A percentile compares a stretch with the other conserved stretches of the same genome.
phyloP scores from a whole-genome alignment of 2,113 vertebrate genomes.

The Callipepla californica region DNA sequence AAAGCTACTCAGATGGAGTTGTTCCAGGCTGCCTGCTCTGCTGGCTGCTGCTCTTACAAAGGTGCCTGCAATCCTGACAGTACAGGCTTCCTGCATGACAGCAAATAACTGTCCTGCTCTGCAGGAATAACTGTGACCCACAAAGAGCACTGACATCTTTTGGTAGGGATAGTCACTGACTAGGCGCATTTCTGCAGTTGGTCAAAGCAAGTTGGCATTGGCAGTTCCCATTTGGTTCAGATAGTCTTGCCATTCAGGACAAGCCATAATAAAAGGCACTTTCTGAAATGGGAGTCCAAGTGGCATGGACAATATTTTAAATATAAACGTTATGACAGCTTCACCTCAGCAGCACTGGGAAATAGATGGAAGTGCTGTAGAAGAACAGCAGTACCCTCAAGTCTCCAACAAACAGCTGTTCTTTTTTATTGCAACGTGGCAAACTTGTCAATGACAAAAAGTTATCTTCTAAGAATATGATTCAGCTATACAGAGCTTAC shows the following conservation, averaged over 20 bases:
- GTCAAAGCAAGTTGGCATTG: neutral
- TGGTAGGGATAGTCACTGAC: neutral
- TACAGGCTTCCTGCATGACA: neutral
- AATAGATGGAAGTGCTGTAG: neutral
- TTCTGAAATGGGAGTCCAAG: neutral
- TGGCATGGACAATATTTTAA: neutral
- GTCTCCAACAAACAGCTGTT: neutral
- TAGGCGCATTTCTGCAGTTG: neutral
- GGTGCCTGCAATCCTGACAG: neutral
- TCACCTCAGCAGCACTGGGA: neutral
- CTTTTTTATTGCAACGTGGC: neutral
- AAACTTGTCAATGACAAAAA: neutral
- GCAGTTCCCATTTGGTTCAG: rapidly evolving
- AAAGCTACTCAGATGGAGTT: neutral
- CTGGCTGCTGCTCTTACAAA: neutral
- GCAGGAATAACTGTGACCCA: neutral
- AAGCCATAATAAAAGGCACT: neutral
- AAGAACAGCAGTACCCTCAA: neutral
- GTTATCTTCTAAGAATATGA: neutral
- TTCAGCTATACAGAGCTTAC: neutral
- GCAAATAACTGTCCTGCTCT: neutral
- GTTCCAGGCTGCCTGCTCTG: neutral
- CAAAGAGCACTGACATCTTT: neutral
- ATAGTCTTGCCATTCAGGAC: neutral
- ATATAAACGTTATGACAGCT: neutral